phyloP scores from a whole-genome alignment of 2,888 invertebrate genomes.

The Sinohyriopsis cumingii region DNA sequence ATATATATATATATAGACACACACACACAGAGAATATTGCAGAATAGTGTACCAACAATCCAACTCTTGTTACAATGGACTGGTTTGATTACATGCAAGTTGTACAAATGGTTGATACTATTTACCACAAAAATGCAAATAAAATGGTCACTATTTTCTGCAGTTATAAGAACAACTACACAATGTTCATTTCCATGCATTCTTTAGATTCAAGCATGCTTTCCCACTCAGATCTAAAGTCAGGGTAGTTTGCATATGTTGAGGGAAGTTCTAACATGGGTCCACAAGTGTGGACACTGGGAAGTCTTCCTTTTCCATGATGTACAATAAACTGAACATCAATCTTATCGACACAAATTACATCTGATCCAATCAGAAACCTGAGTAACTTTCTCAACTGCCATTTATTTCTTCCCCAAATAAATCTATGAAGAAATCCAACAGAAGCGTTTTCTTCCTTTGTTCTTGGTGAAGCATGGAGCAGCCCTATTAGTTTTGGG shows the following conservation, averaged over 20 bases:
- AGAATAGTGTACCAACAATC: too few species aligned
- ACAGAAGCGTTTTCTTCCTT: conserved; percentile 10
- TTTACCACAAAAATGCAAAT: too few species aligned
- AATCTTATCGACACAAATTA: conserved; percentile 13
- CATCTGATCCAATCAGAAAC: conserved; percentile 14
- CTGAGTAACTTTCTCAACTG: conserved; percentile 6
- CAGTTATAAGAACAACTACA: background rate
- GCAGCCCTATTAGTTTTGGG: conserved; percentile 2
- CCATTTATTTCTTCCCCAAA: conserved; percentile 9
- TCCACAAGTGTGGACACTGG: conserved; percentile 18
- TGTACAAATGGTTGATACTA: too few species aligned
- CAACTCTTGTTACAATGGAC: too few species aligned
- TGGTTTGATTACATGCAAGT: too few species aligned
- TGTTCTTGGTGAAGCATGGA: too few species aligned
- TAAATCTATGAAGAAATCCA: conserved; percentile 12
- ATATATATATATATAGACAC: too few species aligned
- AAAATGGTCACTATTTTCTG: too few species aligned
- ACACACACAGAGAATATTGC: too few species aligned
- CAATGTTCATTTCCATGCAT: conserved; percentile 9
- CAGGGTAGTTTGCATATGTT: conserved; percentile 13
- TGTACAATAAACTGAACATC: conserved; percentile 10
- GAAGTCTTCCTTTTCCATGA: conserved; percentile 9
- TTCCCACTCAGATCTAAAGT: conserved; percentile 16
- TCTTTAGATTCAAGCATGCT: conserved; percentile 5
- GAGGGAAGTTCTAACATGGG: conserved; percentile 13